Conservation (phyloP, 1,140 invertebrate genomes). For the Hermetia illucens region DNA sequence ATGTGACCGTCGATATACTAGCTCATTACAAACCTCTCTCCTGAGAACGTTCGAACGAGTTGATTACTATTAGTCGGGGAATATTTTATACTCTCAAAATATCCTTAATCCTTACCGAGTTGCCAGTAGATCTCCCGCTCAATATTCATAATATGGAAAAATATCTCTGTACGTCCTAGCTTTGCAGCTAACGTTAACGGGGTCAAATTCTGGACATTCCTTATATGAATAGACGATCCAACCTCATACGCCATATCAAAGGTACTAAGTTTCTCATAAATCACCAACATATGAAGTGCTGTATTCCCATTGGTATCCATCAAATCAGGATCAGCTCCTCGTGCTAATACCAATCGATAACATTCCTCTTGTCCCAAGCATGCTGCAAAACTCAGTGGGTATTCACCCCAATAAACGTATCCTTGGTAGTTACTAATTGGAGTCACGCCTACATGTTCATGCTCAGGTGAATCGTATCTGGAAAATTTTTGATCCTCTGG, state of each 20-base stretch:
- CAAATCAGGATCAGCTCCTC: constrained; percentile 86
- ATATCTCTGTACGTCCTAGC: constrained; percentile 83
- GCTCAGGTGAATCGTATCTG: constrained; percentile 69
- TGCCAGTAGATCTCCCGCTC: constrained; percentile 95
- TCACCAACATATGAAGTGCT: constrained; percentile 90
- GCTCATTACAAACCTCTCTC: no score
- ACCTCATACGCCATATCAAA: constrained; percentile 92
- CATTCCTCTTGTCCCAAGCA: constrained; percentile 95
- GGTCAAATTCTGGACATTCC: constrained; percentile 79
- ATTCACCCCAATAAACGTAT: constrained; percentile 98
- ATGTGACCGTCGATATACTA: no score
- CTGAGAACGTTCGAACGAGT: no score
- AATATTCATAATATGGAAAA: constrained; percentile 90
- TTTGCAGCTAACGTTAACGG: constrained; percentile 89
- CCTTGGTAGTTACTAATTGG: constrained; percentile 87
- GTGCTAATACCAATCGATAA: constrained; percentile 82
- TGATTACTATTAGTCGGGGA: no score
- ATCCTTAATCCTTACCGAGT: no score
- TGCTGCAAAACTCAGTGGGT: constrained; percentile 89
- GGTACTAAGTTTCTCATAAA: constrained; percentile 82
- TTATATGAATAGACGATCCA: constrained; percentile 69
- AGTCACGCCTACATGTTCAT: constrained; percentile 81
- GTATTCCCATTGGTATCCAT: constrained; percentile 98
- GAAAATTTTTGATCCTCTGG: constrained; percentile 94
- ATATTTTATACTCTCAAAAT: no score